Evolutionary conservation across 2,888 invertebrate species (phyloP).

Genomic region (Rhopalosiphum nymphaeae): DNA sequence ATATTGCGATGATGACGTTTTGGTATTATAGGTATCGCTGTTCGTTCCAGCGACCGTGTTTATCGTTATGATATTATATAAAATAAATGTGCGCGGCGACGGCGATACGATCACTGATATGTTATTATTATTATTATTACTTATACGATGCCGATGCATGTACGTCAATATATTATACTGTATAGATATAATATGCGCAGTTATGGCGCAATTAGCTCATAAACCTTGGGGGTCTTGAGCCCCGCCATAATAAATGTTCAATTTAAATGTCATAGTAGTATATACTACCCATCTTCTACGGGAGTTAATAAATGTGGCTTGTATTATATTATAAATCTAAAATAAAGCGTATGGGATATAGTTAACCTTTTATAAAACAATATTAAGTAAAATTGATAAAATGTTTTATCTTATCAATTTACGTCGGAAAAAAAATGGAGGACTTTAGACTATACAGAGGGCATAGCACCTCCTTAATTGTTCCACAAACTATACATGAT

Average conservation of each 20-base stretch:
- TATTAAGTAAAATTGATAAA: not conserved
- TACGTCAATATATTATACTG: too few relatives aligned
- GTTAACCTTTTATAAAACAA: not conserved
- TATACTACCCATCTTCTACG: not conserved
- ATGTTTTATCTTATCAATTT: not conserved
- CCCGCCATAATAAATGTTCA: not conserved
- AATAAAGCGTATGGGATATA: not conserved
- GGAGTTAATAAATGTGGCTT: not conserved
- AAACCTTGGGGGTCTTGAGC: not conserved
- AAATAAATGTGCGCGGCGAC: not conserved
- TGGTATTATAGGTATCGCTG: not conserved
- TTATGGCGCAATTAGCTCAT: not conserved
- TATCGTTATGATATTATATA: not conserved
- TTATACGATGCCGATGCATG: not conserved
- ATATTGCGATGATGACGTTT: not conserved
- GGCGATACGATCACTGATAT: not conserved
- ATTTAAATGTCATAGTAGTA: not conserved
- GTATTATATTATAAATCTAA: not conserved
- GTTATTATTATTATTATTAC: not conserved
- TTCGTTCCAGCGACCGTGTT: not conserved
- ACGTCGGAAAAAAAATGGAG: not conserved
- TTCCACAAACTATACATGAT: not conserved
- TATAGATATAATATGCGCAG: too few relatives aligned
- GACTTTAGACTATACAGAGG: not conserved
- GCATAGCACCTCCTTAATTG: not conserved